Conservation (phyloP, 2,797 vertebrate species). For the Eremophila alpestris region DNA sequence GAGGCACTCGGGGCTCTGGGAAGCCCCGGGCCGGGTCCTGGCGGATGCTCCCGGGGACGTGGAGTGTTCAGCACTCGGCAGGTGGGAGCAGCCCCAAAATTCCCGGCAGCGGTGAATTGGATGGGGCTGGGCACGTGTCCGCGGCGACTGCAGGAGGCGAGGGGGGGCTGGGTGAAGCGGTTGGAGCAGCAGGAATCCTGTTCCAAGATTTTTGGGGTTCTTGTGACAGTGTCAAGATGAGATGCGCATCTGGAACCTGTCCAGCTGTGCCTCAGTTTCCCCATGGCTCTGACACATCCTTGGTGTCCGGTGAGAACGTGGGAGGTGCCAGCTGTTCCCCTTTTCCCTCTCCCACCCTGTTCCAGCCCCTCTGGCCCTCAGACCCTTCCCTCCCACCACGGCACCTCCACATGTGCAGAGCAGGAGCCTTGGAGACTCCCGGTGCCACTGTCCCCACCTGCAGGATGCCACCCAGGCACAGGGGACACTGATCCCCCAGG, state of each 20-base stretch:
- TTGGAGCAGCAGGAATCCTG: not conserved
- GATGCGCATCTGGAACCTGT: not conserved
- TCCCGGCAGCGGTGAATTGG: rapidly evolving
- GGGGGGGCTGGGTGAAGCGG: rapidly evolving
- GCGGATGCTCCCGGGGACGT: rapidly evolving
- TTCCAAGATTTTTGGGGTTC: not conserved
- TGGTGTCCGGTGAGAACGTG: not conserved
- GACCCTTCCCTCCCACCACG: not conserved
- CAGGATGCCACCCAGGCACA: not conserved
- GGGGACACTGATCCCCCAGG: rapidly evolving
- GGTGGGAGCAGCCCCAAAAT: not conserved
- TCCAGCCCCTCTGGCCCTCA: not conserved
- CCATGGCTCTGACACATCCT: rapidly evolving
- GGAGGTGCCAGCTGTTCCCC: not conserved
- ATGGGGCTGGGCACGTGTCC: not conserved
- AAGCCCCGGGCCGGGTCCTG: rapidly evolving
- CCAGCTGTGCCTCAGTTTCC: not conserved
- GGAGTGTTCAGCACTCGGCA: rapidly evolving
- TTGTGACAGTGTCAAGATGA: rapidly evolving
- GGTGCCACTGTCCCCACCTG: rapidly evolving
- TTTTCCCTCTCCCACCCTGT: not conserved
- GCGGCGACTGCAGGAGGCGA: not conserved
- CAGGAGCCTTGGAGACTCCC: not conserved
- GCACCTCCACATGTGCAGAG: not conserved
- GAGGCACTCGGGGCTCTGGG: not conserved